Base-by-base conservation (phyloP, 1,140 invertebrate genomes). In the Drosophila bocki region DNA sequence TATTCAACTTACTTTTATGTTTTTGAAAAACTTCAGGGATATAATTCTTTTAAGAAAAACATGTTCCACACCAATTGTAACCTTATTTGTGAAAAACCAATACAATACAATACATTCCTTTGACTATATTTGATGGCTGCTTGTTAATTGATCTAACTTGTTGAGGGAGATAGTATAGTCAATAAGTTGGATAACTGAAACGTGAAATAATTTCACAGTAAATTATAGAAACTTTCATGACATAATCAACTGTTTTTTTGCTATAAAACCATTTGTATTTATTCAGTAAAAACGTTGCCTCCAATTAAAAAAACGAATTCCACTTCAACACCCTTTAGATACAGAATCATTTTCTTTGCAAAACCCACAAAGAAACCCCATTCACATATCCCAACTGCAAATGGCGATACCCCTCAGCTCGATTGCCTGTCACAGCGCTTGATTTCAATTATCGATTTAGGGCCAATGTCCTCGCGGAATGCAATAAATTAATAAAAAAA, bases 401-500 rank as follows among this genome's bases (percentile, higher is more conserved):
- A 50, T 32, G 69, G 9, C 9, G 11, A 29, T 48, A 22, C 29
- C 44, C 44, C 26, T 68, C 26, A 11, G 33, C 39, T 69, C 35
- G 53, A 75, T 59, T 39, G 57, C 45, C 57, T 74, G 61, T 56
- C 75, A 60, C 26, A 37, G 48, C 37, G 45, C 51, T 68, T 47
- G 61, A 80, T 80, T 80, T 74, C 59, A 71, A 61, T 70, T 72
- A 64, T 53, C 68, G 69, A 82, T 80, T 54, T 17, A 47, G 41
- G 62, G 78, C 61, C 69, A 78, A 62, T 54, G 69, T 71, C 60
- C 81, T 71, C 32, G 71, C 61, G 78, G 61, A 70, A 79, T 85
- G 53, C 57, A 82, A 90, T 85, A 90, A 90, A 90, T 76, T 75
- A 90, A 90, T 90, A 63, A 90, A 85, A 29, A 84, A 90, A 90